Percentiles rank a stretch among this genome's conserved stretches.
Conservation (phyloP, 2,797 vertebrate genomes). For the Atherinosoma microstoma region DNA sequence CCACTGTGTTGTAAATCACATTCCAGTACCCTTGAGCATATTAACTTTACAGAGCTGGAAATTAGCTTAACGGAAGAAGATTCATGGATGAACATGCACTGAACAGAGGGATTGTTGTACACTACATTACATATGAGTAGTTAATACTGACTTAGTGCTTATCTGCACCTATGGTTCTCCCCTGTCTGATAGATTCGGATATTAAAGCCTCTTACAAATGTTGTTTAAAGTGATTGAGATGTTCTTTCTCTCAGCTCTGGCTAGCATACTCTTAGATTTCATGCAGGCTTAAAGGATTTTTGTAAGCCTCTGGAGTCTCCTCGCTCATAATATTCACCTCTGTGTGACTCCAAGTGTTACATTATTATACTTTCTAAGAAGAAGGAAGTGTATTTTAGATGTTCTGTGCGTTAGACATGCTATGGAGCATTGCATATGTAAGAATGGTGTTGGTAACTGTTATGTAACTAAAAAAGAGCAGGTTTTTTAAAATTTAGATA, state of each 20-base stretch:
- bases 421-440: slow-evolving; percentile 32
- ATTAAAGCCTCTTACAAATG: slow-evolving; percentile 70
- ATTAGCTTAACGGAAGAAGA: slow-evolving; percentile 40
- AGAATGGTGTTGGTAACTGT: slow-evolving; percentile 9
- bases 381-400: slow-evolving; percentile 39
- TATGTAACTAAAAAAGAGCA: not conserved
- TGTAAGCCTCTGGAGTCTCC: not conserved
- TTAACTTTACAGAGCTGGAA: slow-evolving; percentile 61
- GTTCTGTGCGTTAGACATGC: slow-evolving; percentile 40
- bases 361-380: not conserved
- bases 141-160: not conserved
- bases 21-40: slow-evolving; percentile 37
- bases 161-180: slow-evolving; percentile 66
- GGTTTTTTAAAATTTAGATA: not conserved
- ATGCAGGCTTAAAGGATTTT: not conserved
- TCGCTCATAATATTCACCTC: not conserved
- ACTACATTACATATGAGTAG: not conserved
- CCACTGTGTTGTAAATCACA: slow-evolving; percentile 73
- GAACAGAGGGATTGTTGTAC: slow-evolving; percentile 3
- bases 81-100: slow-evolving; percentile 35
- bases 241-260: slow-evolving; percentile 83
- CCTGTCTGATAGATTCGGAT: slow-evolving; percentile 72
- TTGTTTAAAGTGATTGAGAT: slow-evolving; percentile 69
- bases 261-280: slow-evolving; percentile 22
- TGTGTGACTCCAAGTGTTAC: slow-evolving; percentile 4